Percentiles rank a stretch among this genome's conserved stretches.
These are phyloP conservation scores for Leptopilina drosophilae DNA, from an alignment of 2,888 invertebrate species.

Conservation along the genomic window DNA sequence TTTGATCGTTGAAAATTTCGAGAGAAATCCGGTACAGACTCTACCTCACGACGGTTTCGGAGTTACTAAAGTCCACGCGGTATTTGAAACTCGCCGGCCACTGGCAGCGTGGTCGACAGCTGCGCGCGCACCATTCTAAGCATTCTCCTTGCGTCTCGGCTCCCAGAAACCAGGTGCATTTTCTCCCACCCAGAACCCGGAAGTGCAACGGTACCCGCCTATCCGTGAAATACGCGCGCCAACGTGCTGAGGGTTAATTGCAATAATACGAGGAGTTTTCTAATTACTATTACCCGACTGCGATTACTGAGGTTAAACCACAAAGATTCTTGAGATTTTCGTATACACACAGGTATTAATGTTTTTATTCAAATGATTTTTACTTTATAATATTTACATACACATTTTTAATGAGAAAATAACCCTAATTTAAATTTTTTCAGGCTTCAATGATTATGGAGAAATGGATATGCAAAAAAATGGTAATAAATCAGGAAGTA, in stretches of 20 bases:
- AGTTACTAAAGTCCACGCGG: slow-evolving; percentile 66
- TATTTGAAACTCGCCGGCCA: slow-evolving; percentile 52
- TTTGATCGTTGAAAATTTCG: slow-evolving; percentile 9
- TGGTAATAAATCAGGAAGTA: no score
- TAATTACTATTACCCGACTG: slow-evolving; percentile 33
- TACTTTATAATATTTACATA: no score
- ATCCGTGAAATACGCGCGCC: slow-evolving; percentile 43
- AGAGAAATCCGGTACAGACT: background rate
- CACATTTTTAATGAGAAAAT: no score
- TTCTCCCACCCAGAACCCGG: slow-evolving; percentile 46
- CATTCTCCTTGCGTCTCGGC: slow-evolving; percentile 50
- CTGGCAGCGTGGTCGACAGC: slow-evolving; percentile 67
- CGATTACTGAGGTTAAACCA: slow-evolving; percentile 14
- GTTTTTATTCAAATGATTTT: background rate
- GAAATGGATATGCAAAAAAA: no score
- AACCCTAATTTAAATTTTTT: no score
- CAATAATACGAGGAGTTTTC: slow-evolving; percentile 42
- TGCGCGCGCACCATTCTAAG: slow-evolving; percentile 68
- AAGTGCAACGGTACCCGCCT: slow-evolving; percentile 61
- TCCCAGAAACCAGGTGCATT: slow-evolving; percentile 45
- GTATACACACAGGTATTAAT: background rate
- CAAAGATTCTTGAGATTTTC: slow-evolving; percentile 16
- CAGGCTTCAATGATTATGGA: no score
- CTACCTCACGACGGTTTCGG: slow-evolving; percentile 64
- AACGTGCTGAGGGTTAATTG: slow-evolving; percentile 41